A percentile compares a stretch with the other conserved stretches of the same genome.
Evolutionary conservation across 2,888 invertebrate species (phyloP).

Genomic region (Dynastes hyllus): DNA sequence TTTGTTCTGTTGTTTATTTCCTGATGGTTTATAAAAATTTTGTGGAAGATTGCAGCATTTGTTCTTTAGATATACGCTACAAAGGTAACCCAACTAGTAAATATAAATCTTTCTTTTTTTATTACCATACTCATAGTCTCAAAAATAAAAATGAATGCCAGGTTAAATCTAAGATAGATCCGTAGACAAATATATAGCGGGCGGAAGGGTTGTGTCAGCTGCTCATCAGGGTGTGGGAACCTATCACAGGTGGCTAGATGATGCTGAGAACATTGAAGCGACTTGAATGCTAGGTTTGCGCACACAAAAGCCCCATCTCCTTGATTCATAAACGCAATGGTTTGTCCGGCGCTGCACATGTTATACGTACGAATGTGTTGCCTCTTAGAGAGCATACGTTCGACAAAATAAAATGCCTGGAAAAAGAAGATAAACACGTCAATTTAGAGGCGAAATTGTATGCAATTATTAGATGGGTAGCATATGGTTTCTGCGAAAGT

Average conservation of each 20-base stretch:
- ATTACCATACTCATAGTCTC: not conserved
- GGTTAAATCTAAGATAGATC: conserved; percentile 43
- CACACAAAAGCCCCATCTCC: conserved; percentile 36
- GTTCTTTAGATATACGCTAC: not conserved
- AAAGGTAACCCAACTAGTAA: not conserved
- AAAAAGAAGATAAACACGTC: conserved; percentile 6
- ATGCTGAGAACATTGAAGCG: conserved; percentile 58
- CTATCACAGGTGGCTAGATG: conserved; percentile 67
- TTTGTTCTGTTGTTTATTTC: no score
- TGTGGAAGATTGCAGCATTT: no score
- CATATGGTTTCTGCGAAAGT: conserved; percentile 42
- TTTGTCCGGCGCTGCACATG: not conserved
- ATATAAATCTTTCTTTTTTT: conserved; percentile 24
- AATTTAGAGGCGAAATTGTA: conserved; percentile 34
- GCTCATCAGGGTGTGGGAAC: conserved; percentile 68
- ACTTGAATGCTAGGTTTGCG: conserved; percentile 49
- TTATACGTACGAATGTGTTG: conserved; percentile 12
- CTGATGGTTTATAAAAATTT: no score
- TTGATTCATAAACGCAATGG: conserved; percentile 24
- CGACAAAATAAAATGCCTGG: conserved; percentile 17
- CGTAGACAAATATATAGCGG: conserved; percentile 59
- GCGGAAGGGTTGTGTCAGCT: conserved; percentile 69
- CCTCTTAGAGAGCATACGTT: conserved; percentile 16
- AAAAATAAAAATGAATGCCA: conserved; percentile 23
- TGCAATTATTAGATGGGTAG: conserved; percentile 28